phyloP scores from a whole-genome alignment of 2,888 invertebrate species.

The Drosophila formosana region DNA sequence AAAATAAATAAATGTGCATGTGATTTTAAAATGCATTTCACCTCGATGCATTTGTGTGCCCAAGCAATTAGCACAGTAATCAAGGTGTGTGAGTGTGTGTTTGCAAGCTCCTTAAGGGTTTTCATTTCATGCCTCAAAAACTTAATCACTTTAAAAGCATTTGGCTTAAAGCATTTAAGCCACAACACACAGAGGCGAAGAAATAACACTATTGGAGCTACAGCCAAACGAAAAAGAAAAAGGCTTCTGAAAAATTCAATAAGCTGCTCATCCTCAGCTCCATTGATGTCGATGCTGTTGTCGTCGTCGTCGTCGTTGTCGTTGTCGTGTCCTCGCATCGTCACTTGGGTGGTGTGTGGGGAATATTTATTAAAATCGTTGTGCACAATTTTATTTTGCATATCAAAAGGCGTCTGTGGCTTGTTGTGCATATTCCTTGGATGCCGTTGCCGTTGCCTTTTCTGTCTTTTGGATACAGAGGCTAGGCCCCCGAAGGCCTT shows the following conservation, averaged over 20 bases:
- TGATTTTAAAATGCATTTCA: neutral
- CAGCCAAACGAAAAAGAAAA: conserved; percentile 28
- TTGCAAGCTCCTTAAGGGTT: neutral
- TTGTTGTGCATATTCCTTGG: conserved; percentile 30
- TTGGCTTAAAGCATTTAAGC: conserved; percentile 55
- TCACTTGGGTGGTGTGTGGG: conserved; percentile 40
- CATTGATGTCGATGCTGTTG: conserved; percentile 11
- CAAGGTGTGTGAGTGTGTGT: neutral
- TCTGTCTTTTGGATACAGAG: conserved; percentile 23
- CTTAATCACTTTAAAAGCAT: conserved; percentile 48
- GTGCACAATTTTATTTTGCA: conserved; percentile 77
- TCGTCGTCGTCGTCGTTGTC: conserved; percentile 16
- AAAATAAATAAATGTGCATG: neutral
- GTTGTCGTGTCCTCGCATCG: conserved; percentile 27
- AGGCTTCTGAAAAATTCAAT: conserved; percentile 76
- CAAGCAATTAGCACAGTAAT: conserved; percentile 13
- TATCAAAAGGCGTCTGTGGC: conserved; percentile 73
- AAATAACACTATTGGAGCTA: conserved; percentile 1
- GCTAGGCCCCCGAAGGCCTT: conserved; percentile 27
- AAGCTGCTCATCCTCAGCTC: conserved; percentile 56
- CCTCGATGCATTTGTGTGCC: neutral
- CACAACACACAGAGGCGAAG: conserved; percentile 6
- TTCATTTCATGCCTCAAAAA: neutral
- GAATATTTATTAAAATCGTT: conserved; percentile 80
- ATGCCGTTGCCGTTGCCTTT: conserved; percentile 1